These are phyloP conservation scores for Scartelaos histophorus DNA, from an alignment of 2,113 vertebrate genomes.

Conservation along the genomic window DNA sequence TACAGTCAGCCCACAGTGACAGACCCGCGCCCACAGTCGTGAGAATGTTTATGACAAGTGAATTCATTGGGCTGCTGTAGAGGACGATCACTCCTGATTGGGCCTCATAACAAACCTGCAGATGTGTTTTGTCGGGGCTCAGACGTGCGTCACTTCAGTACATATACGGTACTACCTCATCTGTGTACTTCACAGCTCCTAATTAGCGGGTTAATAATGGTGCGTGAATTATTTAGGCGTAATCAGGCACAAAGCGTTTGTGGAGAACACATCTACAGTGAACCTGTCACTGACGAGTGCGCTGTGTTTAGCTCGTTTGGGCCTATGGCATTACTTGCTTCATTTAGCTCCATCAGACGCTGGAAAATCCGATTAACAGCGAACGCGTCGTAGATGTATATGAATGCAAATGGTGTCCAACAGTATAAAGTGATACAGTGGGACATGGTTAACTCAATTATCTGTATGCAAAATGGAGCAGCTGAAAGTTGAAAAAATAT, in stretches of 20 bases:
- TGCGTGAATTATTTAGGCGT: not conserved
- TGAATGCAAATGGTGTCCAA: not conserved
- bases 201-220: conserved; percentile 7
- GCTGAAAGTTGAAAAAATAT: no score
- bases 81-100: conserved; percentile 27
- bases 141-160: conserved; percentile 6
- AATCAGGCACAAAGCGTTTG: not conserved
- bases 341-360: not conserved
- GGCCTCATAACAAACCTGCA: not conserved
- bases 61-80: conserved; percentile 36
- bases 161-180: not conserved
- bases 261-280: not conserved
- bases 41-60: conserved; percentile 13
- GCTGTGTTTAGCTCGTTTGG: not conserved
- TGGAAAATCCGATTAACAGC: not conserved
- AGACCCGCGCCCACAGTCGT: not conserved
- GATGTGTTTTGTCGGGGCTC: not conserved
- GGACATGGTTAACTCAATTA: no score
- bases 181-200: not conserved
- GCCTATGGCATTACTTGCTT: not conserved
- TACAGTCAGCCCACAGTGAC: conserved; percentile 6
- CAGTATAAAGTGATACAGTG: not conserved
- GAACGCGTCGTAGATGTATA: not conserved
- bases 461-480: no score
- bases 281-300: not conserved